These are phyloP conservation scores for Melanotus villosus DNA, from an alignment of 2,888 invertebrate genomes.

Conservation along the genomic window DNA sequence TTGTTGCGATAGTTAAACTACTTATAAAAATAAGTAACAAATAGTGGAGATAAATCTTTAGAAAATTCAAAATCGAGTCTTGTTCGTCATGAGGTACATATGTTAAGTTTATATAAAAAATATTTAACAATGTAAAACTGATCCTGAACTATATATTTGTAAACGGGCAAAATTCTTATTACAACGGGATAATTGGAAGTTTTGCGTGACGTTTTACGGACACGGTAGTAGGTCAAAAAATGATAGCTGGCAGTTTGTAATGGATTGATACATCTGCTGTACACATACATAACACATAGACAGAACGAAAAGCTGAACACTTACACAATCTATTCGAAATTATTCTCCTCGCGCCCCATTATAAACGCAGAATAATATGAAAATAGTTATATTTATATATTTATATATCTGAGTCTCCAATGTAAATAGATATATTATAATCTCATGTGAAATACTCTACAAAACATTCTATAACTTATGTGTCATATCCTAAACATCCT, in stretches of 20 bases:
- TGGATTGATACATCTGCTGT: constrained; percentile 54
- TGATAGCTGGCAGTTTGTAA: constrained; percentile 55
- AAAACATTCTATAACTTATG: constrained; percentile 64
- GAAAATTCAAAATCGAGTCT: constrained; percentile 45
- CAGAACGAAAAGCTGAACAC: constrained; percentile 63
- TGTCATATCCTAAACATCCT: constrained; percentile 64
- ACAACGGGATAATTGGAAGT: constrained; percentile 43
- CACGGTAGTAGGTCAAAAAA: constrained; percentile 48
- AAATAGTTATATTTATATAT: constrained; percentile 64
- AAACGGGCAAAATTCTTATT: constrained; percentile 38
- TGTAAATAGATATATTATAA: constrained; percentile 64
- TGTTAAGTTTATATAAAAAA: constrained; percentile 59
- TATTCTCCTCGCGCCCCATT: constrained; percentile 57
- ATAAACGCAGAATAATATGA: constrained; percentile 65
- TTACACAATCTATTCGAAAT: constrained; percentile 61
- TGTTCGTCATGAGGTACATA: constrained; percentile 55
- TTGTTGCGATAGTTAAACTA: neutral
- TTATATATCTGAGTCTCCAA: constrained; percentile 65
- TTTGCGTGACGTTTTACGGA: constrained; percentile 46
- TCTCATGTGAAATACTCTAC: constrained; percentile 65
- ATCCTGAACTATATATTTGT: constrained; percentile 47
- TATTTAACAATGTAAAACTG: constrained; percentile 56
- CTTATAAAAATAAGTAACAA: neutral
- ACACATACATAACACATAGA: constrained; percentile 61
- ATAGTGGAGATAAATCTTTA: neutral